Evolutionary conservation across 2,888 invertebrate species (phyloP), one percentile per base, ranked within the genome.

Genomic region (Digitonthophagus gazella): DNA sequence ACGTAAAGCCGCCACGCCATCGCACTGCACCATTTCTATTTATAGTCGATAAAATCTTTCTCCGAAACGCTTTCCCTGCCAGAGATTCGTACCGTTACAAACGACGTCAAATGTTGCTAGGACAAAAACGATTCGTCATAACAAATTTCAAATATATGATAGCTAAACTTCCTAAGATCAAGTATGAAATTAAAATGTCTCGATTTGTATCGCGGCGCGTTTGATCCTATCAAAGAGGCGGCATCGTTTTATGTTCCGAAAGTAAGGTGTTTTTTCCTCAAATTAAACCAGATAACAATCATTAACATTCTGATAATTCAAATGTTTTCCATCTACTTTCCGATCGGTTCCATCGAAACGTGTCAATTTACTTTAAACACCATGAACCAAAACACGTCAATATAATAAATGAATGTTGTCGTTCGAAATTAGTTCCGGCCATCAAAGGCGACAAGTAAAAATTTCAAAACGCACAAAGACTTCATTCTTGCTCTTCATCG

Each of bases 1-100:
- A 19, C 18, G 66, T 64, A 18, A 20, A 64, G 69, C 68, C 72
- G 28, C 28, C 28, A 44, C 58, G 58, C 61, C 61, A 61, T 61
- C 61, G 80, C 82, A 81, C 79, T 81, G 81, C 82, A 81, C 81
- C 81, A 82, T 81, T 80, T 77, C 79, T 79, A 79, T 80, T 80
- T 79, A 80, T 80, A 78, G 80, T 80, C 81, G 80, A 81, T 81
- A 80, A 80, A 80, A 80, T 81, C 79, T 79, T 78, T 80, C 79
- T 75, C 78, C 74, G 76, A 77, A 77, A 74, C 76, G 71, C 70
- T 71, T 73, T 72, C 71, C 69, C 61, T 61, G n/a, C 2, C 19
- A 16, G n/a, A 61, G 1, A 18, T 16, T 64, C 64, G 28, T 44
- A 44, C 28, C 28, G 28, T 44, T 44, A 44, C 28, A 44, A 44